These are phyloP conservation scores for Sebastes diploproa DNA, from an alignment of 2,797 vertebrate genomes.

Conservation along the genomic window DNA sequence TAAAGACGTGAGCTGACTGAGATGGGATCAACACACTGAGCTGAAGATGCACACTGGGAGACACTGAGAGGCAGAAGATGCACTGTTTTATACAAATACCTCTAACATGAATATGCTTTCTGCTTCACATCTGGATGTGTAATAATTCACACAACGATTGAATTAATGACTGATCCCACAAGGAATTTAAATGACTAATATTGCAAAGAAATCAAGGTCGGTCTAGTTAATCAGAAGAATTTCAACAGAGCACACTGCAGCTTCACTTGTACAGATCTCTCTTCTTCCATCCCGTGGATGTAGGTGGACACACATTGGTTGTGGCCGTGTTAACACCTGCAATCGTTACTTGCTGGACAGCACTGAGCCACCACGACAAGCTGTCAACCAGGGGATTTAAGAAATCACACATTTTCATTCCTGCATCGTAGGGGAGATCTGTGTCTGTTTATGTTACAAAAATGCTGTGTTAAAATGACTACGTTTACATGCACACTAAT, in stretches of 20 bases:
- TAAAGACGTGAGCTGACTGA: constrained; percentile 6
- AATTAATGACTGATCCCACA: neutral
- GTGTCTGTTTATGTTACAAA: neutral
- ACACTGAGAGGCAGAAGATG: neutral
- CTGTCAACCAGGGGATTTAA: neutral
- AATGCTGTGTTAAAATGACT: no score
- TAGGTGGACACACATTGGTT: neutral
- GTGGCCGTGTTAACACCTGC: neutral
- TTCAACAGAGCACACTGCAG: neutral
- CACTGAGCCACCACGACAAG: neutral
- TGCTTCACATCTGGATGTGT: neutral
- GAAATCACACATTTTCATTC: neutral
- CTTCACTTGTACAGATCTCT: neutral
- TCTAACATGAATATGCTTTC: neutral
- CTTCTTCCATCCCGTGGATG: neutral
- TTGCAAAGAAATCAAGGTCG: neutral
- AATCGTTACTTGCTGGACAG: neutral
- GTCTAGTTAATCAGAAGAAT: neutral
- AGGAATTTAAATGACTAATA: neutral
- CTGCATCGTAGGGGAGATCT: neutral
- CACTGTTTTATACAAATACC: neutral
- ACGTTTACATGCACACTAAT: neutral
- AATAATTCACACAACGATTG: no score
- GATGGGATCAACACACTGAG: neutral
- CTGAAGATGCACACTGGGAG: neutral